Conservation (phyloP, 2,113 vertebrate species). For the Pteropus alecto region DNA sequence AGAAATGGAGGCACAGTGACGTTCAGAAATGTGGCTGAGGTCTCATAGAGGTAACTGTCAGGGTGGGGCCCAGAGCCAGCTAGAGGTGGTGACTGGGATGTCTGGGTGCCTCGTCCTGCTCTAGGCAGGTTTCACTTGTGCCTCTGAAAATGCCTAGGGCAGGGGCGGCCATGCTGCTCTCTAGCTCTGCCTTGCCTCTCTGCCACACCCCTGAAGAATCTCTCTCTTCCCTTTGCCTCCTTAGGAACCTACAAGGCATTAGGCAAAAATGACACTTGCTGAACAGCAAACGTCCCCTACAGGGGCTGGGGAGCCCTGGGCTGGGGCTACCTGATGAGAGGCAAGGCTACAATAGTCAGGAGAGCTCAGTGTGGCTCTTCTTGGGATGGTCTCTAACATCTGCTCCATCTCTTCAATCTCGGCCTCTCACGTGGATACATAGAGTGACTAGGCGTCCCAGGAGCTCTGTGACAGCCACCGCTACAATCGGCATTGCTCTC, state of each 20-base stretch:
- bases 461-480: background rate
- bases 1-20: background rate
- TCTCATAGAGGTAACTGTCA: background rate
- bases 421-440: rapidly evolving
- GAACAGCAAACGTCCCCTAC: rapidly evolving
- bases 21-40: background rate
- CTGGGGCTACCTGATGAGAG: background rate
- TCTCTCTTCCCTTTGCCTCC: background rate
- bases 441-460: rapidly evolving
- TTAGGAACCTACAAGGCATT: background rate
- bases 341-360: background rate
- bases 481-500: background rate
- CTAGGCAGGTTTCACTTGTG: background rate
- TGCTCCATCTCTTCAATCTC: background rate
- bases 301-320: background rate
- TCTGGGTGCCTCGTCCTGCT: rapidly evolving
- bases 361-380: background rate
- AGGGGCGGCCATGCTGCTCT: too few species aligned
- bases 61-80: background rate
- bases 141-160: background rate
- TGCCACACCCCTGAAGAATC: background rate
- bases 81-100: rapidly evolving
- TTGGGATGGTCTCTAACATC: background rate
- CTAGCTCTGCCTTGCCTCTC: background rate
- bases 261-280: background rate